Conservation (phyloP, 2,113 vertebrate genomes). For the Heloderma charlesbogerti region DNA sequence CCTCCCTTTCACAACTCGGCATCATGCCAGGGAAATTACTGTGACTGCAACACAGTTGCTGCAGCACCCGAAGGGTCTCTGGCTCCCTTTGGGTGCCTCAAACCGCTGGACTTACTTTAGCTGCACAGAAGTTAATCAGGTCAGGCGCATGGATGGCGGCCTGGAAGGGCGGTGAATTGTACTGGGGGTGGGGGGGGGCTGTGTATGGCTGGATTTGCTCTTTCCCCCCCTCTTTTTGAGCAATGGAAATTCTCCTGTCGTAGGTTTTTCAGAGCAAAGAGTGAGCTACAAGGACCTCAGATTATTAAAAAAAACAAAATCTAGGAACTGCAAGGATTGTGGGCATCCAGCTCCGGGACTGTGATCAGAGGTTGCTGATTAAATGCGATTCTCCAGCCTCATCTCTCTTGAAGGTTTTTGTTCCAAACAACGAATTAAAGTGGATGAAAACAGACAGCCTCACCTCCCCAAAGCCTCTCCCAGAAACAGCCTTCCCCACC, state of each 20-base stretch:
- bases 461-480: not conserved
- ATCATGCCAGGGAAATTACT: not conserved
- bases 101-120: not conserved
- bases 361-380: not conserved
- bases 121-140: not conserved
- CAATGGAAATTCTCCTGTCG: not conserved
- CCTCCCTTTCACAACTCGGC: not conserved
- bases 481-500: not conserved
- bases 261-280: not conserved
- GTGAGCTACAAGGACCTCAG: not conserved
- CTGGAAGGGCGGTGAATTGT: not conserved
- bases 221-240: too few relatives aligned
- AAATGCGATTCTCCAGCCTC: too few relatives aligned
- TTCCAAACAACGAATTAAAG: not conserved
- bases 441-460: not conserved
- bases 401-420: not conserved
- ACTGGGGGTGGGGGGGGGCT: not conserved
- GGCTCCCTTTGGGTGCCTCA: not conserved
- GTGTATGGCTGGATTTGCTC: not conserved
- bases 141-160: not conserved
- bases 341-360: not conserved
- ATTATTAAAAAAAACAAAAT: not conserved
- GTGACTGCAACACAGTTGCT: not conserved
- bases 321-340: not conserved
- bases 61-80: too few relatives aligned